phyloP scores from a whole-genome alignment of 2,113 vertebrate species.

The Scolopax mira region DNA sequence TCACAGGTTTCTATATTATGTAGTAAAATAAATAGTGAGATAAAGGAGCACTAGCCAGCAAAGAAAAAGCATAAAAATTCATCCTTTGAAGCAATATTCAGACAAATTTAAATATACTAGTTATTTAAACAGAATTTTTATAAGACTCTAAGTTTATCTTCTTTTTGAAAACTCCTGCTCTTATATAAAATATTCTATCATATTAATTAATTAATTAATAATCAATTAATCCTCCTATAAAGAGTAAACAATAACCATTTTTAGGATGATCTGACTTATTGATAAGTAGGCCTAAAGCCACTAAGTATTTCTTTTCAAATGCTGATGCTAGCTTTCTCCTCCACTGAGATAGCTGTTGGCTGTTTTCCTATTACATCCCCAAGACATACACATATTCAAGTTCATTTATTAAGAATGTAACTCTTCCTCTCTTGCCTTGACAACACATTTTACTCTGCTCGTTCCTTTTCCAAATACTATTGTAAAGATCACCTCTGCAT shows the following conservation, averaged over 20 bases:
- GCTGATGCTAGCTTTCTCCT: neutral
- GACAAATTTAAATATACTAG: neutral
- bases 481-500: neutral
- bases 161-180: neutral
- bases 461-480: fast-evolving
- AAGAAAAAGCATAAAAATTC: neutral
- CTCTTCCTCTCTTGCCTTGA: neutral
- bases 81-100: neutral
- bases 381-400: neutral
- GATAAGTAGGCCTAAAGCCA: neutral
- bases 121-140: neutral
- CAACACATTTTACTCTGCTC: neutral
- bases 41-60: neutral
- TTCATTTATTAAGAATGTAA: neutral
- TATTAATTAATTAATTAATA: neutral
- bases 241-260: neutral
- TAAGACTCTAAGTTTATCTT: neutral
- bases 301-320: neutral
- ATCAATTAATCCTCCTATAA: neutral
- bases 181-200: neutral
- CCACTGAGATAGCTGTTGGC: neutral
- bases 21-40: neutral
- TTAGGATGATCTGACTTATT: neutral
- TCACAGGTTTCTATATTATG: neutral
- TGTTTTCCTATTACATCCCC: neutral